These are phyloP conservation scores for Notocelia uddmanniana DNA, from an alignment of 2,888 invertebrate genomes.

Conservation along the genomic window DNA sequence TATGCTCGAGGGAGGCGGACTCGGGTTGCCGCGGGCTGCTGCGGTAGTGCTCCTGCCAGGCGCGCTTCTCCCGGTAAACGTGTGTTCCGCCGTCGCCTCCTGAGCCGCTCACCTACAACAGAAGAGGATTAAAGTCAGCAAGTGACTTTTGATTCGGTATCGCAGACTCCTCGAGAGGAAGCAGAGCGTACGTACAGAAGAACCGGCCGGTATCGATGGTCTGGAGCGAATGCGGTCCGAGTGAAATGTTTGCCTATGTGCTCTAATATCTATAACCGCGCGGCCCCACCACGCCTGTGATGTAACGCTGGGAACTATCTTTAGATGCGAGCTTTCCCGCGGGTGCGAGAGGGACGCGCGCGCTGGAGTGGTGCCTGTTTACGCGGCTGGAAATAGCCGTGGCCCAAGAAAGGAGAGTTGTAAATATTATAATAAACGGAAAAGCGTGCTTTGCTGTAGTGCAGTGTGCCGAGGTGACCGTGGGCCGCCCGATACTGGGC, in stretches of 20 bases:
- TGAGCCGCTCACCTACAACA: constrained; percentile 74
- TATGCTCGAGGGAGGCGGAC: constrained; percentile 88
- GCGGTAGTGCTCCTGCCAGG: constrained; percentile 84
- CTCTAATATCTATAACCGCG: constrained; percentile 84
- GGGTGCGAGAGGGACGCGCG: constrained; percentile 70
- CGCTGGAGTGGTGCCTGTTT: constrained; percentile 73
- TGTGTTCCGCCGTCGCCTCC: constrained; percentile 82
- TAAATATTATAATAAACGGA: constrained; percentile 86
- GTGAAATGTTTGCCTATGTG: constrained; percentile 83
- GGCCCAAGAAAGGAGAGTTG: constrained; percentile 87
- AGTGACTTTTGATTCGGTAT: constrained; percentile 40
- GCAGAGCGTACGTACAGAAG: constrained; percentile 67
- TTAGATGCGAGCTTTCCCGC: constrained; percentile 67
- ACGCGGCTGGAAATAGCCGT: constrained; percentile 85
- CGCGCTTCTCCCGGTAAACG: constrained; percentile 88
- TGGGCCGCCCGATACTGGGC: constrained; percentile 62
- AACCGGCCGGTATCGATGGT: constrained; percentile 72
- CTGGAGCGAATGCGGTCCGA: constrained; percentile 80
- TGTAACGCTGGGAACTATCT: constrained; percentile 82
- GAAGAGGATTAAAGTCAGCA: constrained; percentile 42
- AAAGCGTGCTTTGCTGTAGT: constrained; percentile 76
- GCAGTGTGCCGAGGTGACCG: constrained; percentile 84
- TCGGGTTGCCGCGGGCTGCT: constrained; percentile 85
- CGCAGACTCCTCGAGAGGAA: constrained; percentile 51
- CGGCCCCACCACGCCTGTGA: constrained; percentile 82